Conservation (phyloP, 2,888 invertebrate genomes). For the Drosophila rubida region DNA sequence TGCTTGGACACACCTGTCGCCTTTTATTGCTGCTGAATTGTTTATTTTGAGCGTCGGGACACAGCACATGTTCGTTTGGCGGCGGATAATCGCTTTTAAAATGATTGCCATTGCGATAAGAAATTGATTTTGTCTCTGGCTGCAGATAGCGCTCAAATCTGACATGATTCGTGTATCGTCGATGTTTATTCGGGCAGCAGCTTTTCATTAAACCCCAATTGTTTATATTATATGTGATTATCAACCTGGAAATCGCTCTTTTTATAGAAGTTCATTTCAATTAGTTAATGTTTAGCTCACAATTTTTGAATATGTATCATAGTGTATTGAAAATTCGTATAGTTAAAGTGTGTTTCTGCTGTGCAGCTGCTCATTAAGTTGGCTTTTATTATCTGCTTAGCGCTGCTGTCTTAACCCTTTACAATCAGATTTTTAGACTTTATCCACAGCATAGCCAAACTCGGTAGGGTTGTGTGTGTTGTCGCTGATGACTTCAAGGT, state of each 20-base stretch:
- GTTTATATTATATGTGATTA: too few relatives aligned
- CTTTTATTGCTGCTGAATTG: constrained; percentile 1
- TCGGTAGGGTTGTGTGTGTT: background rate
- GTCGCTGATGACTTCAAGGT: constrained; percentile 64
- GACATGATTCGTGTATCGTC: background rate
- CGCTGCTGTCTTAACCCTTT: constrained; percentile 60
- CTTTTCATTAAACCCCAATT: too few relatives aligned
- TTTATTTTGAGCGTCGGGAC: background rate
- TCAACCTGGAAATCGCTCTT: too few relatives aligned
- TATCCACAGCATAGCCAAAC: constrained; percentile 17
- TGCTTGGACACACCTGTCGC: constrained; percentile 14
- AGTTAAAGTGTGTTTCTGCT: background rate
- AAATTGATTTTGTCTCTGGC: background rate
- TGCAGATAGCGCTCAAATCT: background rate
- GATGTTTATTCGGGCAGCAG: background rate
- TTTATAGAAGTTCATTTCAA: too few relatives aligned
- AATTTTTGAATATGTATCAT: background rate
- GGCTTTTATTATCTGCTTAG: constrained; percentile 55
- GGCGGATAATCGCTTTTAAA: constrained; percentile 1
- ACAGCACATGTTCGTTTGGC: background rate
- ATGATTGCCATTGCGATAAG: background rate
- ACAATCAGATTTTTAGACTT: constrained; percentile 35
- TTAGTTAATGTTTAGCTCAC: too few relatives aligned
- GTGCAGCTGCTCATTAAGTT: constrained; percentile 53
- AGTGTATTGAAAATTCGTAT: constrained; percentile 2